Percentiles rank a stretch among this genome's conserved stretches.
These are phyloP conservation scores for Polydrusus cervinus DNA, from an alignment of 2,888 invertebrate species.

Conservation along the genomic window DNA sequence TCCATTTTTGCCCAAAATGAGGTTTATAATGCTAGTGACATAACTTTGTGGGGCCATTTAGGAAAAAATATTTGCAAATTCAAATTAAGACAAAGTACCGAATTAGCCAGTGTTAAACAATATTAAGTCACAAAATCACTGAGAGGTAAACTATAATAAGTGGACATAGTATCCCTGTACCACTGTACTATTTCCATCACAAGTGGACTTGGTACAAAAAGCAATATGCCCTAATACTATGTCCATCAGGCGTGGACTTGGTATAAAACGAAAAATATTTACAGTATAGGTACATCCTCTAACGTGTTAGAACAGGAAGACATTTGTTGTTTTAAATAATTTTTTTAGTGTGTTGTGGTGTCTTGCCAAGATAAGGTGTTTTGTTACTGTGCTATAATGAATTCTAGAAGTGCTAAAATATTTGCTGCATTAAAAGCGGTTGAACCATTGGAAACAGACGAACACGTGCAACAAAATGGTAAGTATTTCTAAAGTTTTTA, in stretches of 20 bases:
- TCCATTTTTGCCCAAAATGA: slow-evolving; percentile 24
- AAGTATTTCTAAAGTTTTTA: neutral
- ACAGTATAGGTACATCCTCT: neutral
- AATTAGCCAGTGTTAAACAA: slow-evolving; percentile 1
- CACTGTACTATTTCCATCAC: neutral
- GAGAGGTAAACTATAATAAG: neutral
- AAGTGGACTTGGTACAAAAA: neutral
- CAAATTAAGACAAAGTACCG: neutral
- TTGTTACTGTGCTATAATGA: slow-evolving; percentile 3
- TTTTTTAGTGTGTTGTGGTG: neutral
- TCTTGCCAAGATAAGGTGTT: slow-evolving; percentile 4
- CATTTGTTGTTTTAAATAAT: neutral
- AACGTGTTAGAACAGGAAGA: neutral
- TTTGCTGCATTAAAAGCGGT: slow-evolving; percentile 16
- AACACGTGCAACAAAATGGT: slow-evolving; percentile 1
- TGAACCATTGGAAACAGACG: neutral
- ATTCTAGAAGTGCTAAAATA: slow-evolving; percentile 19
- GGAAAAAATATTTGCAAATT: slow-evolving; percentile 15
- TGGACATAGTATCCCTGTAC: slow-evolving; percentile 1
- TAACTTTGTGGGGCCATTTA: neutral
- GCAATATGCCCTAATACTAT: neutral
- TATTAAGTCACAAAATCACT: slow-evolving; percentile 1
- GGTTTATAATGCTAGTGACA: slow-evolving; percentile 10
- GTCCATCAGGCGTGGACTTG: slow-evolving; percentile 1
- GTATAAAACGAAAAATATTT: neutral